A percentile compares a stretch with the other conserved stretches of the same genome.
These are phyloP conservation scores for Aurelia sp. DNA, from an alignment of 30 jellyfish, hydroid and myxozoan species.

Conservation along the genomic window DNA sequence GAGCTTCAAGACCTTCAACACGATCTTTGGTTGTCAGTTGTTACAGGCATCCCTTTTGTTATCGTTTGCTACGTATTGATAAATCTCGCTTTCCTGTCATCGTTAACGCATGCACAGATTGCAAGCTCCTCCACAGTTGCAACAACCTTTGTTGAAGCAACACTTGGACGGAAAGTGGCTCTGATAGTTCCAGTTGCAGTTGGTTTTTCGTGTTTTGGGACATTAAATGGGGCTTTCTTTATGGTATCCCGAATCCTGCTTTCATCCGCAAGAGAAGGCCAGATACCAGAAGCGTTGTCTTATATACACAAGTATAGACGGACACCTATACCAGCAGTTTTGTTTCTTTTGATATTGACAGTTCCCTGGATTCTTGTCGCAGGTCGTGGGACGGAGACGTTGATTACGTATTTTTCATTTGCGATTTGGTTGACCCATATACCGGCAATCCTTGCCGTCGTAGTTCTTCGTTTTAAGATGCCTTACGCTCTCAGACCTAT, in stretches of 20 bases:
- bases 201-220: slow-evolving; percentile 12
- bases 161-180: slow-evolving; percentile 12
- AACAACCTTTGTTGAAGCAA: slow-evolving; percentile 1
- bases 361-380: not conserved
- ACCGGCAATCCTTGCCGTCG: slow-evolving; percentile 11
- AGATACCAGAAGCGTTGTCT: slow-evolving; percentile 1
- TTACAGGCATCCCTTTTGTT: slow-evolving; percentile 32
- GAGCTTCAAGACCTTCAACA: slow-evolving; percentile 4
- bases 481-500: slow-evolving; percentile 2
- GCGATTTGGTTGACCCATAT: slow-evolving; percentile 1
- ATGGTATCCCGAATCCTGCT: not conserved
- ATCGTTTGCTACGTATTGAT: not conserved
- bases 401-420: not conserved
- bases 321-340: slow-evolving; percentile 4
- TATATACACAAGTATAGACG: not conserved
- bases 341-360: not conserved
- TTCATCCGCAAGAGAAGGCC: slow-evolving; percentile 52
- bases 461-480: slow-evolving; percentile 2
- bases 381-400: not conserved
- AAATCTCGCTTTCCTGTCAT: slow-evolving; percentile 31
- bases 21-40: slow-evolving; percentile 1
- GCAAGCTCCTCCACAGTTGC: slow-evolving; percentile 36
- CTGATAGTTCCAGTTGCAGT: not conserved
- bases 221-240: slow-evolving; percentile 22
- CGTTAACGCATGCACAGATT: slow-evolving; percentile 10